These are phyloP conservation scores for Lagodon rhomboides DNA, from an alignment of 2,797 vertebrate genomes.

Conservation along the genomic window DNA sequence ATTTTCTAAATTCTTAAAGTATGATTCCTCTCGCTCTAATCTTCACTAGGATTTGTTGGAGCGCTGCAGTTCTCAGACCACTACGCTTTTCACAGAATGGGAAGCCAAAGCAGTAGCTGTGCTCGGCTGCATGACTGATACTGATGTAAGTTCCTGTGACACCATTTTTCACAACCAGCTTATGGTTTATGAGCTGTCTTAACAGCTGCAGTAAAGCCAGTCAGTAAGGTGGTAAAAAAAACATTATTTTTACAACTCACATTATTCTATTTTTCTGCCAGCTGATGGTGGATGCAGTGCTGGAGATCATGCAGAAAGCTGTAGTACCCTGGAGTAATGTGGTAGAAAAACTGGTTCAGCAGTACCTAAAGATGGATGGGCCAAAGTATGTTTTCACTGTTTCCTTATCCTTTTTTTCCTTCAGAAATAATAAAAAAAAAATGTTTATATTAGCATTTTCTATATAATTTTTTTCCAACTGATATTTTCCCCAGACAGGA, in stretches of 20 bases:
- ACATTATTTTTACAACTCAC: background rate
- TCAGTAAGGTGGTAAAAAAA: background rate
- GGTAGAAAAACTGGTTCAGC: slow-evolving; percentile 92
- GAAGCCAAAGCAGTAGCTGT: slow-evolving; percentile 96
- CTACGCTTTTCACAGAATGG: slow-evolving; percentile 95
- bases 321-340: slow-evolving; percentile 94
- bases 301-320: slow-evolving; percentile 95
- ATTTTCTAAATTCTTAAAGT: background rate
- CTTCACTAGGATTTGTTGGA: slow-evolving; percentile 90
- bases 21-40: slow-evolving; percentile 1
- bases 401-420: background rate
- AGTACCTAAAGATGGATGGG: slow-evolving; percentile 93
- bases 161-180: background rate
- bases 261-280: slow-evolving; percentile 65
- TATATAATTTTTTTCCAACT: background rate
- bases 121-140: slow-evolving; percentile 90
- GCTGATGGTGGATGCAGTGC: slow-evolving; percentile 95
- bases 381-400: slow-evolving; percentile 88
- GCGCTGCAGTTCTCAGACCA: slow-evolving; percentile 90
- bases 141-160: slow-evolving; percentile 87
- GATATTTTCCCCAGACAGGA: slow-evolving; percentile 85
- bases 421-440: background rate
- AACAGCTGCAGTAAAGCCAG: background rate
- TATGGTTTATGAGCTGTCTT: background rate
- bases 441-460: background rate